Evolutionary conservation across 2,113 vertebrate genomes (phyloP), one percentile per base, ranked within the genome.

Genomic region (Myotis brandtii): DNA sequence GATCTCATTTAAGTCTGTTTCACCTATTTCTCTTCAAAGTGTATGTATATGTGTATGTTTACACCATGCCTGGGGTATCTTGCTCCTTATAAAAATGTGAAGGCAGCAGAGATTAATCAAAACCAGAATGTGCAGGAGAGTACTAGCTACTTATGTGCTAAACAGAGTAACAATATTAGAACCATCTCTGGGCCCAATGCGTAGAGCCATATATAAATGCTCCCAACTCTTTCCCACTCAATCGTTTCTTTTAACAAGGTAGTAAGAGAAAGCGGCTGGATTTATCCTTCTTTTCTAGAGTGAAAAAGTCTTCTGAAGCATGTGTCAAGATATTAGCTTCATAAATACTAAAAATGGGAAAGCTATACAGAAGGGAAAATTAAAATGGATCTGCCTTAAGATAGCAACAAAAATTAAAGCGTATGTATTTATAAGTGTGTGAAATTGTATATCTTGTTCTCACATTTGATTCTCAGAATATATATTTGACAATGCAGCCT

Each of bases 291-390:
- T 40, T 70, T 43, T 32, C 10, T 64, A 10, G 13, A 92, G 5
- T 70, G 40, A 72, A 37, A 32, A 70, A 56, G 81, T 73, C 56
- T 90, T 76, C 56, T 93, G 67, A 76, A 80, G 59, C 4, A 70
- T 64, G 37, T 85, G 12, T 46, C 13, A 94, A 91, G 17, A 23
- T 72, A 91, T 66, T 67, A 92, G n/a, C 10, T 95, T 89, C 46
- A 64, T 64, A 76, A 80, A 94, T 86, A 88, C 10, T 83, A 94
- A n/a, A 67, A 85, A 75, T 1, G 54, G 62, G n/a, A 87, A 88
- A 75, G 7, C 10, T 59, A 77, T 9, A 37, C 0, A 84, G 20
- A 85, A 82, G 1, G 14, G 5, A 91, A 96, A 83, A 64, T 23
- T 54, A 21, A 93, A 92, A 62, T 54, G 11, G 46, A 54, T 66